phyloP scores from a whole-genome alignment of 2,888 invertebrate genomes.

The Brachypalpus laphriformis region DNA sequence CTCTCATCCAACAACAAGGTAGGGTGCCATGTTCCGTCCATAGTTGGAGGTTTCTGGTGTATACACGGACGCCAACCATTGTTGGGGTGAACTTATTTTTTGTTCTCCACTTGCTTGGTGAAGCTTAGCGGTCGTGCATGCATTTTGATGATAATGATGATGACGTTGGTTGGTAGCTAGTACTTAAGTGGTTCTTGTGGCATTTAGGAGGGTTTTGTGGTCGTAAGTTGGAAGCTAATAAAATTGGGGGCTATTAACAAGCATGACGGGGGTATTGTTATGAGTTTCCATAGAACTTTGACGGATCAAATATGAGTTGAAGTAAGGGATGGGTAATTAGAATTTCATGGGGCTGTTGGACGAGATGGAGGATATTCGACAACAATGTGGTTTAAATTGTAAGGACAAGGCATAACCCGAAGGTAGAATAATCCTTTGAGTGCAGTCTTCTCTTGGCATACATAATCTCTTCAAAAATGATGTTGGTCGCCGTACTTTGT shows the following conservation, averaged over 20 bases:
- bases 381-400: neutral
- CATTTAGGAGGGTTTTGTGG: slow-evolving; percentile 24
- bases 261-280: neutral
- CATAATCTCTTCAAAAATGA: too few relatives aligned
- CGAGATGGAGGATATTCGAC: neutral
- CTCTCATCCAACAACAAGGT: neutral
- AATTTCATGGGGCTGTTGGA: neutral
- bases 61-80: slow-evolving; percentile 13
- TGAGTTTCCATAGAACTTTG: neutral
- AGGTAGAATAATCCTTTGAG: too few relatives aligned
- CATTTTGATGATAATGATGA: slow-evolving; percentile 35
- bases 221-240: slow-evolving; percentile 23
- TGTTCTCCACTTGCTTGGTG: neutral
- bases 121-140: slow-evolving; percentile 34
- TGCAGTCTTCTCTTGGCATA: too few relatives aligned
- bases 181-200: slow-evolving; percentile 38
- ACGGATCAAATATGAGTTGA: neutral
- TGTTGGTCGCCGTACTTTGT: too few relatives aligned
- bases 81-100: slow-evolving; percentile 9
- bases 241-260: slow-evolving; percentile 17
- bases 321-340: neutral
- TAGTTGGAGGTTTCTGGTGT: neutral
- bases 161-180: slow-evolving; percentile 29
- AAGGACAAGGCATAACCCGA: too few relatives aligned
- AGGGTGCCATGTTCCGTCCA: slow-evolving; percentile 1